Evolutionary conservation across 2,888 invertebrate genomes (phyloP), one percentile per base, ranked within the genome.

Genomic region (Drosophila prolongata): DNA sequence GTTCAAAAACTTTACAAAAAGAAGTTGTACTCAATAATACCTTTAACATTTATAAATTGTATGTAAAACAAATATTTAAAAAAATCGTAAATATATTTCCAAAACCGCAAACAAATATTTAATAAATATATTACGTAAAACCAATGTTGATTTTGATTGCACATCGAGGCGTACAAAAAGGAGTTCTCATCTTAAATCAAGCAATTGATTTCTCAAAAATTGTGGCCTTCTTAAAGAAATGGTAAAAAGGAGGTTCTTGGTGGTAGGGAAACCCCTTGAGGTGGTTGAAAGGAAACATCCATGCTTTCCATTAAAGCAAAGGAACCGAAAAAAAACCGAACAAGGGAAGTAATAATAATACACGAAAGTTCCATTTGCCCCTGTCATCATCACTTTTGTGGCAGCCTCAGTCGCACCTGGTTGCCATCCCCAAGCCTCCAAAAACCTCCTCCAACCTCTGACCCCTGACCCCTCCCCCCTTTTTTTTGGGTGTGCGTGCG

Each of bases 311-410:
- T 62, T 62, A 62, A 47, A 67, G 42, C 44, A 46, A 47, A 47
- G 44, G 54, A 30, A 49, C 40, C 34, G 14, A 56, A 54, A 47
- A 55, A 44, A 52, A 42, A 64, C 57, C 49, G 42, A 73, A 50
- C 64, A 74, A 40, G 57, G 35, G 50, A 66, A 64, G 76, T 67
- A 76, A 77, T 78, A 80, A 78, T 76, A 81, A 79, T 81, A 78
- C 81, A 78, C 64, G 81, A 79, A 78, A 78, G 52, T 78, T 78
- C 81, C 78, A 81, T 78, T 78, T 78, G 79, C 52, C 79, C 76
- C 76, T 81, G 81, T 78, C 81, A 78, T 80, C 79, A 76, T 75
- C 72, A 78, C 78, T 80, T 80, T 67, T 49, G 53, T 24, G 53
- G 38, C 52, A 50, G 61, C 44, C 57, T 11, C 65, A 42, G 19